Evolutionary conservation across 2,797 vertebrate species (phyloP), one percentile per base, ranked within the genome.

Genomic region (Geotrypetes seraphini): DNA sequence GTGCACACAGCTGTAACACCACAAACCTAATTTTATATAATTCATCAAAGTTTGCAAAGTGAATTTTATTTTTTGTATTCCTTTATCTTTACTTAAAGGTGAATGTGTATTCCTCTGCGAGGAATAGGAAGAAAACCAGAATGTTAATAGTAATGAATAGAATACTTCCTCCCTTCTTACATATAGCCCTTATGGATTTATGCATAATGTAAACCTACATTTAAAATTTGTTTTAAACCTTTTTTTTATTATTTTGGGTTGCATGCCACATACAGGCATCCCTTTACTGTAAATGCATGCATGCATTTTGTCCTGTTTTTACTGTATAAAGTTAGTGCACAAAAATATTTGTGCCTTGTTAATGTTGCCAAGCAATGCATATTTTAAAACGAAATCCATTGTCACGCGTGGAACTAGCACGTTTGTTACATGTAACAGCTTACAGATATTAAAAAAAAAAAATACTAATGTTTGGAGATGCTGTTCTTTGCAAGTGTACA

Each of bases 81-180:
- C 70, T 82, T 82, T 72, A 75, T 79, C 78, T 73, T 78, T 71
- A 79, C 74, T 80, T 74, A 80, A 81, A 75, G 69, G 67, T 75
- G 77, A 82, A 80, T 81, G 72, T 81, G 71, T 77, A 85, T 83
- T 83, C 81, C 79, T 84, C 83, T 84, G 79, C 78, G 81, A 83
- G 81, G 81, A 84, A 81, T 71, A 66, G 71, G 72, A 78, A 78
- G 72, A 76, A 78, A 56, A 51, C 53, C 53, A 70, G 69, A 79
- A 72, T 77, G 74, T 82, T 78, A 78, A 73, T 81, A 70, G 72
- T 75, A 78, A 76, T 69, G 59, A 72, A 64, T 73, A 73, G 69
- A 78, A 81, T 59, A 71, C 74, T 80, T 81, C 79, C 78, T 79
- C 78, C 78, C 78, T 75, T 66, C 76, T 78, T 82, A 79, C 81